Base-by-base conservation (phyloP, 2,888 invertebrate species). In the Coenonympha glycerion region DNA sequence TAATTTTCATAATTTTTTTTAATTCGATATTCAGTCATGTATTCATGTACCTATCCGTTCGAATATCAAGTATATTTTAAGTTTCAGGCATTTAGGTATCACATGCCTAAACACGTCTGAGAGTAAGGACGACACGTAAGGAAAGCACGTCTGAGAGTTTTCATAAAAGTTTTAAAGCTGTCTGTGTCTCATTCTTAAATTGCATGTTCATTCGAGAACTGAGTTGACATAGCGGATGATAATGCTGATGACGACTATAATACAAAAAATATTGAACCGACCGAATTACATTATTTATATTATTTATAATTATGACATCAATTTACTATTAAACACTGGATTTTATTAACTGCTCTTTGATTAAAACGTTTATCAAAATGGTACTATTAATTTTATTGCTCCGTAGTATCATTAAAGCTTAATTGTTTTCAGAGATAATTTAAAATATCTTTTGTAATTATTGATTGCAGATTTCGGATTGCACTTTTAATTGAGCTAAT, bases 281-380 rank as follows among this genome's bases (percentile, higher is more conserved):
- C 37, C 15, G 21, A 37, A 22, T 37, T 21, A 37, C 19, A 19
- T 11, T 19, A 11, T 13, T 37, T 13, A 39, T 24, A 30, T 24
- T 24, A 15, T 9, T 16, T 22, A 22, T 9, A 4, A 9, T 15
- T 9, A 24, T 11, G 9, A 9, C 13, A 37, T 37, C 8, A 24
- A 13, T 37, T 37, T 22, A n/a, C n/a, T 11, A 22, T 22, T 8
- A 37, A 22, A 22, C 16, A 9, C 22, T 36, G 36, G 22, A 47
- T 47, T 47, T 21, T 47, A 51, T 36, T 40, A 47, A 47, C 24
- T 41, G 28, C 41, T 18, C 18, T 34, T 5, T 21, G 40, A 46
- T 51, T 47, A 31, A 45, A 39, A 39, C 22, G 24, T 45, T 31
- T 24, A 33, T 39, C 31, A 31, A 24, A 40, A 45, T 33, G 31